Percentiles rank a stretch among this genome's conserved stretches.
Evolutionary conservation across 23 tunicate species (phyloP).

Genomic region (Diplosoma virens): DNA sequence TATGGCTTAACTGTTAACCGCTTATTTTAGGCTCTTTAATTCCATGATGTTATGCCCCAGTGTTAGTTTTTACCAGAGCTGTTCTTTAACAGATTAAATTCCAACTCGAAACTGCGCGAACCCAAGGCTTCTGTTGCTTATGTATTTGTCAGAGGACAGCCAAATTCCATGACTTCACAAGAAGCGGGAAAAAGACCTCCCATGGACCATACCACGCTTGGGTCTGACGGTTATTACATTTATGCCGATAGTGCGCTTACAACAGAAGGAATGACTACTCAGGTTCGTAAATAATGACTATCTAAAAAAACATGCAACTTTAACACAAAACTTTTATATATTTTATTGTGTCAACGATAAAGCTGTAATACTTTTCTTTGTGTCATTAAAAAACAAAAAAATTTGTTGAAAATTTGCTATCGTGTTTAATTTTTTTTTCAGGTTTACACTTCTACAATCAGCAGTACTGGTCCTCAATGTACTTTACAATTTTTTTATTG

Average conservation of each 20-base stretch:
- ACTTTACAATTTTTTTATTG: slow-evolving; percentile 69
- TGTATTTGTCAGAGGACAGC: slow-evolving; percentile 45
- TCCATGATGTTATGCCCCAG: too few species aligned
- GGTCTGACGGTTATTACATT: slow-evolving; percentile 45
- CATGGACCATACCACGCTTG: slow-evolving; percentile 22
- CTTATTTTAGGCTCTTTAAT: too few species aligned
- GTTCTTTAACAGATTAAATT: too few species aligned
- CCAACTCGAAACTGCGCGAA: neutral
- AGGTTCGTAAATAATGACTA: too few species aligned
- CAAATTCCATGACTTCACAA: slow-evolving; percentile 10
- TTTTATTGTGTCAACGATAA: too few species aligned
- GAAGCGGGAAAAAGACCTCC: slow-evolving; percentile 49
- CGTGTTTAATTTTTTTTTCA: slow-evolving; percentile 18
- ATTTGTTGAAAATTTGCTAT: too few species aligned
- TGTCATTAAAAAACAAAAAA: too few species aligned
- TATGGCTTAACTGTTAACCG: too few species aligned
- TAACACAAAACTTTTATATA: too few species aligned
- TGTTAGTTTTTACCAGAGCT: too few species aligned
- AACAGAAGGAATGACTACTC: neutral
- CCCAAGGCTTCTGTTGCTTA: slow-evolving; percentile 2
- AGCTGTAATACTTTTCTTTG: too few species aligned
- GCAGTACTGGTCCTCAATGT: slow-evolving; percentile 82
- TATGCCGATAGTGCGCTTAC: slow-evolving; percentile 59
- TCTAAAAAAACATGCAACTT: too few species aligned
- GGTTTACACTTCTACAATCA: slow-evolving; percentile 47